Percentiles rank a stretch among this genome's conserved stretches.
Conservation (phyloP, 2,113 vertebrate species). For the Aythya baeri region DNA sequence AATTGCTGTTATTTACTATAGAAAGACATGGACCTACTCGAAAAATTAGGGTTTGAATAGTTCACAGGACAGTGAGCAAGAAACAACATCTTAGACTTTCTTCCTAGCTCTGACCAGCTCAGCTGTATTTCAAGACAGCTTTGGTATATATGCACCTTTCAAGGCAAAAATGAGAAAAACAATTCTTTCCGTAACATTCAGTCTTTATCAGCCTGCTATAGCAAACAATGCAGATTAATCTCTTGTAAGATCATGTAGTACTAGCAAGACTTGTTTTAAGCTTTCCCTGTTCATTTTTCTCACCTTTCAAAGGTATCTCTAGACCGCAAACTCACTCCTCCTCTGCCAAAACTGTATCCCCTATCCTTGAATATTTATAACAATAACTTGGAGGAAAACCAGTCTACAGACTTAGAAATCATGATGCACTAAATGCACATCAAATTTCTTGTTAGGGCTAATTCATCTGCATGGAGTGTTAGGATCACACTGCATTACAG, state of each 20-base stretch:
- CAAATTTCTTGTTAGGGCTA: background rate
- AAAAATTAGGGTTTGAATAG: background rate
- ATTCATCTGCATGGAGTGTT: background rate
- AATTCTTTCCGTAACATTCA: background rate
- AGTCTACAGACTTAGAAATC: background rate
- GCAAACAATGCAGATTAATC: background rate
- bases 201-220: background rate
- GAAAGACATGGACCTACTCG: background rate
- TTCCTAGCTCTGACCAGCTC: background rate
- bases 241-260: background rate
- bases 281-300: background rate
- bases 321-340: background rate
- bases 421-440: background rate
- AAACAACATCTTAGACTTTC: background rate
- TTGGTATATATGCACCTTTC: background rate
- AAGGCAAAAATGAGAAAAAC: background rate
- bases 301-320: constrained; percentile 6
- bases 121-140: background rate
- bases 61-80: background rate
- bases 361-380: background rate
- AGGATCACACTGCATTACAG: background rate
- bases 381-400: background rate
- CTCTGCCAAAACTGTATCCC: background rate
- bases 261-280: background rate
- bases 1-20: background rate